A percentile compares a stretch with the other conserved stretches of the same genome.
These are phyloP conservation scores for Mesitornis unicolor DNA, from an alignment of 2,113 vertebrate species.

Conservation along the genomic window DNA sequence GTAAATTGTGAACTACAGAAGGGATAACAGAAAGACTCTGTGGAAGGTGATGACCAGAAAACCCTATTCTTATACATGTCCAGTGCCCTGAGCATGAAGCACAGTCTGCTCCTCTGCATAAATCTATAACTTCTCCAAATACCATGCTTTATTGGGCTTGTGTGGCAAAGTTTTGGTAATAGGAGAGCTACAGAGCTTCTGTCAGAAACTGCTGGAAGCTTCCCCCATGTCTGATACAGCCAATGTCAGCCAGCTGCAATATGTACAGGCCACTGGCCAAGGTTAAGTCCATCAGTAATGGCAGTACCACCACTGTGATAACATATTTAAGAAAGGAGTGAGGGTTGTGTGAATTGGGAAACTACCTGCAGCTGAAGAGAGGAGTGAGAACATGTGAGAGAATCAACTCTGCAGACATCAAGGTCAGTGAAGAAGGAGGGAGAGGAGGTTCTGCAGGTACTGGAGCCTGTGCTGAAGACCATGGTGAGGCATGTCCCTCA, in stretches of 20 bases:
- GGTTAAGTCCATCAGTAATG: accelerated
- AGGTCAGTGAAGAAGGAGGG: neutral
- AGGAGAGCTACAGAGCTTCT: neutral
- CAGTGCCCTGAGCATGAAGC: neutral
- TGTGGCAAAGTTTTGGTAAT: neutral
- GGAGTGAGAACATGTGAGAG: neutral
- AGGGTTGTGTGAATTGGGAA: no score
- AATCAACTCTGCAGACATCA: neutral
- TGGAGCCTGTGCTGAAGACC: accelerated
- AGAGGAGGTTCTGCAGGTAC: accelerated
- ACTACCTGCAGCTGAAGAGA: neutral
- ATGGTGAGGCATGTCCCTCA: no score
- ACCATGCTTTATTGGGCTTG: neutral
- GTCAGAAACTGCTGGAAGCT: neutral
- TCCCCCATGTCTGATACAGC: accelerated
- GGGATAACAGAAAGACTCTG: neutral
- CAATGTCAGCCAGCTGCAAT: accelerated
- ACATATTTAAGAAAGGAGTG: neutral
- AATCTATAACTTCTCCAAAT: neutral
- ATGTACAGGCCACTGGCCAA: accelerated
- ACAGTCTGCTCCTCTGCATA: neutral
- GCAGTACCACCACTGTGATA: accelerated
- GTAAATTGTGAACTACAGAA: neutral
- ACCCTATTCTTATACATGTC: neutral
- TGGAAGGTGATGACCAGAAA: neutral